These are phyloP conservation scores for Patella ulyssiponensis DNA, from an alignment of 2,888 invertebrate genomes.

Conservation along the genomic window DNA sequence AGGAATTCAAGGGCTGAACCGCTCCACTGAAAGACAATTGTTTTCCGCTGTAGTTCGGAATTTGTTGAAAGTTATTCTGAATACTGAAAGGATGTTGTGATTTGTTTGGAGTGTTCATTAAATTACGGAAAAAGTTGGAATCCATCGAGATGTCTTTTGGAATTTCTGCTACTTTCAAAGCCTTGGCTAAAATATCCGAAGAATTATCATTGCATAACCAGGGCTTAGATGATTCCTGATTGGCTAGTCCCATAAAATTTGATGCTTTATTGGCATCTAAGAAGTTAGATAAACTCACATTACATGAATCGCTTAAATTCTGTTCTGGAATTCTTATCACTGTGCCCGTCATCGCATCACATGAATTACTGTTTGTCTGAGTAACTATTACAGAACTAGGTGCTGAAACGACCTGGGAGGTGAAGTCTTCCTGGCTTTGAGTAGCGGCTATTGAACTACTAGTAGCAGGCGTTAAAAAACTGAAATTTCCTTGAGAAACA, in stretches of 20 bases:
- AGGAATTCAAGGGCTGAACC: too few relatives aligned
- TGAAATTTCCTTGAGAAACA: too few relatives aligned
- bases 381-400: too few relatives aligned
- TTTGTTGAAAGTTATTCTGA: too few relatives aligned
- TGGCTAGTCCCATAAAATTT: neutral
- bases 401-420: too few relatives aligned
- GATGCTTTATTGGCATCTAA: neutral
- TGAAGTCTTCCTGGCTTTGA: too few relatives aligned
- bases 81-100: neutral
- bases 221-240: neutral
- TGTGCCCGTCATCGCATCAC: too few relatives aligned
- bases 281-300: neutral
- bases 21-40: conserved; percentile 3
- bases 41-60: neutral
- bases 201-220: neutral
- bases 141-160: conserved; percentile 20
- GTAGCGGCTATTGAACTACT: too few relatives aligned
- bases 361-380: too few relatives aligned
- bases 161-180: conserved; percentile 28
- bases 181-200: conserved; percentile 36
- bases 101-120: neutral
- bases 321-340: neutral
- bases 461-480: too few relatives aligned
- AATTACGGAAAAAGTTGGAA: conserved; percentile 8
- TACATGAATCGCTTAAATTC: neutral